phyloP scores from a whole-genome alignment of 2,888 invertebrate genomes.

The Clistopyga incitator region DNA sequence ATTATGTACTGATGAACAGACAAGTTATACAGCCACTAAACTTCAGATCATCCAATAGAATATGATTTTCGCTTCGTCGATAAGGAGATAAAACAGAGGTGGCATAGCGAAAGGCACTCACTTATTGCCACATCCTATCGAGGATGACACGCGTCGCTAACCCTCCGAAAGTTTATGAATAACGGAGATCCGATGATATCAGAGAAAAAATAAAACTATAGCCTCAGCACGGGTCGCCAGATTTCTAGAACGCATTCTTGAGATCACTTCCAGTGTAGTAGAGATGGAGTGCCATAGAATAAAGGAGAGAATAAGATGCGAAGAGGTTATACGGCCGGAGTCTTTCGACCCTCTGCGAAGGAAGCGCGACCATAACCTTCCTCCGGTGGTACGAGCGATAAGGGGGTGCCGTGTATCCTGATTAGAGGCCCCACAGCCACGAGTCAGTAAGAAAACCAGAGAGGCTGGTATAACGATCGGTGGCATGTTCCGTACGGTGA shows the following conservation, averaged over 20 bases:
- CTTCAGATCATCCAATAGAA: neutral
- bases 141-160: neutral
- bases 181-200: constrained; percentile 28
- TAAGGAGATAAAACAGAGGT: constrained; percentile 24
- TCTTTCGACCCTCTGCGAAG: constrained; percentile 29
- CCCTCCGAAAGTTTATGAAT: constrained; percentile 39
- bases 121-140: constrained; percentile 4
- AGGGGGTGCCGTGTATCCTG: constrained; percentile 60
- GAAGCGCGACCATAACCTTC: constrained; percentile 33
- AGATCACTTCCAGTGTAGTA: constrained; percentile 25
- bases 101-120: constrained; percentile 12
- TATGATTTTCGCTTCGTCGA: constrained; percentile 25
- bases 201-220: constrained; percentile 4
- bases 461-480: constrained; percentile 62
- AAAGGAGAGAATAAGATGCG: constrained; percentile 45
- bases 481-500: constrained; percentile 52
- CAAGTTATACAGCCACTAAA: neutral
- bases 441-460: constrained; percentile 16
- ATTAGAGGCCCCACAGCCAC: constrained; percentile 54
- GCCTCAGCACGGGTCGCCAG: constrained; percentile 6
- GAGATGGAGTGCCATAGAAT: constrained; percentile 6
- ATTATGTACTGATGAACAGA: constrained; percentile 13
- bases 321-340: constrained; percentile 32
- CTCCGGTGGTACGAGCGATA: constrained; percentile 28
- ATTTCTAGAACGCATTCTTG: constrained; percentile 18